Base-by-base conservation (phyloP, 2,888 invertebrate species). In the Rhogogaster chlorosoma region DNA sequence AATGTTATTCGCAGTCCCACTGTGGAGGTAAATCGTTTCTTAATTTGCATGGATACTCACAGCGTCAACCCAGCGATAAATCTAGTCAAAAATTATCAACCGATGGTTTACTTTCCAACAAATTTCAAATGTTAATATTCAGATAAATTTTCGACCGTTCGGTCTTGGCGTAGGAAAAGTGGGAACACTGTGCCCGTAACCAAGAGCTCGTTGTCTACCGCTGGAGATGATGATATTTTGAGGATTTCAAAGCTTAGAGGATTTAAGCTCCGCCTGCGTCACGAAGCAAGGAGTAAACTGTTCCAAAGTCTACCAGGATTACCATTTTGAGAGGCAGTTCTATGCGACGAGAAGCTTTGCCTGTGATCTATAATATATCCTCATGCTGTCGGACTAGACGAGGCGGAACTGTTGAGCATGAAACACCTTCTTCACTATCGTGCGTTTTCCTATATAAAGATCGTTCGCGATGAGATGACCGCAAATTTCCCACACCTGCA, bases 171-270 rank as follows among this genome's bases (percentile, higher is more conserved):
- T 6, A 73, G 73, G 45, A 77, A 53, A 36, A 77, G 29, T 29
- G 32, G 26, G 29, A 45, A 77, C 7, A 29, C 49, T 26, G 77
- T n/a, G 29, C 45, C 49, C 49, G 18, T 32, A 4, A n/a, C 49
- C 49, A 42, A 73, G 71, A 73, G 71, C 49, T 29, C 18, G 77
- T 49, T 53, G 71, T 77, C 77, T 77, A 49, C 29, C 53, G 80
- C 1, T 61, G 36, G 57, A 38, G 80, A 80, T 61, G 80, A 61
- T 57, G 61, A 80, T 80, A 80, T 80, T 80, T 61, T 61, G 80
- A 80, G 80, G 61, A 80, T 80, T 80, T 61, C 80, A 80, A 61
- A 80, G 80, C 80, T 80, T 80, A 57, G 57, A 61, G 61, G 80
- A 15, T 18, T 38, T 61, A 80, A 61, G 61, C 49, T 61, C 38